A percentile compares a stretch with the other conserved stretches of the same genome.
Evolutionary conservation across 2,888 invertebrate genomes (phyloP).

Genomic region (Nephrotoma appendiculata): DNA sequence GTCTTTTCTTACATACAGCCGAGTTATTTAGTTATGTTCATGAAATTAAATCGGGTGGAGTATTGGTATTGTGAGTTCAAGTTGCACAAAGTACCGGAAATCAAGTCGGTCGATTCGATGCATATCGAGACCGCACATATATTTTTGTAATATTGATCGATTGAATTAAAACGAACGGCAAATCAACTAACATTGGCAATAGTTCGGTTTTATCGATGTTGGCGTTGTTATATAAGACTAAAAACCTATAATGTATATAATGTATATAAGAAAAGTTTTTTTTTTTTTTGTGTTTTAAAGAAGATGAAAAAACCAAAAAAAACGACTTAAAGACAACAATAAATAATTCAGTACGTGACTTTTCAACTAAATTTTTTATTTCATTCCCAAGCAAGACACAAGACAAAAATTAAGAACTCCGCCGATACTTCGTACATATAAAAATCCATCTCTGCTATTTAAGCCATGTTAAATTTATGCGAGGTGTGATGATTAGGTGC

Average conservation of each 20-base stretch:
- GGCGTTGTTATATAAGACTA: neutral
- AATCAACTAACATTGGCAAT: neutral
- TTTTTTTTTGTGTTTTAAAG: neutral
- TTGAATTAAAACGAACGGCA: neutral
- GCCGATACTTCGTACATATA: neutral
- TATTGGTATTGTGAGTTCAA: neutral
- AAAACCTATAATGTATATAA: neutral
- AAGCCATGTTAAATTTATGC: neutral
- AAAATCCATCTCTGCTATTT: neutral
- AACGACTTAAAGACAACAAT: neutral
- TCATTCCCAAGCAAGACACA: neutral
- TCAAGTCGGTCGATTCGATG: neutral
- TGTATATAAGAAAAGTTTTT: neutral
- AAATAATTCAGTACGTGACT: neutral
- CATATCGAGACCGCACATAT: neutral
- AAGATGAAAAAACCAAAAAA: neutral
- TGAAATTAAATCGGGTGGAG: neutral
- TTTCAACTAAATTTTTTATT: neutral
- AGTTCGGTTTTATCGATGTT: neutral
- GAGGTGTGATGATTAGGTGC: neutral
- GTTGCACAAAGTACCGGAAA: neutral
- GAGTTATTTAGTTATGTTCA: neutral
- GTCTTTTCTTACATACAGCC: neutral
- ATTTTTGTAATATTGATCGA: neutral
- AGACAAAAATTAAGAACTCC: neutral